Percentiles rank a stretch among this genome's conserved stretches.
These are phyloP conservation scores for Sinhomidia bicolor DNA, from an alignment of 2,888 invertebrate species.

Conservation along the genomic window DNA sequence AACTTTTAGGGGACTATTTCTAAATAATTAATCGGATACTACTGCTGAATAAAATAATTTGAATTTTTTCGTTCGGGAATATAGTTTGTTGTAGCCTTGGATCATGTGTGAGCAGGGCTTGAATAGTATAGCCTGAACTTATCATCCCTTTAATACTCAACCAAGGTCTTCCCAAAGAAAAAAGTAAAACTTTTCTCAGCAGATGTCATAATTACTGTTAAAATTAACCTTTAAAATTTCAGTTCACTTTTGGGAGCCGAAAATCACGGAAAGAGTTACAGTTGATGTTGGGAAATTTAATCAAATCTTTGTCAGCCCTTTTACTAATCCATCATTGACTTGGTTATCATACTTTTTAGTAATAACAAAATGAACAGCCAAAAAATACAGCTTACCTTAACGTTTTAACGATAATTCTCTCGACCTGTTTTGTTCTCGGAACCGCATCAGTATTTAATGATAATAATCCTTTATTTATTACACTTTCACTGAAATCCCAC, in stretches of 20 bases:
- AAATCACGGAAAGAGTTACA: neutral
- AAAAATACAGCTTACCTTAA: conserved; percentile 3
- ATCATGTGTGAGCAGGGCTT: neutral
- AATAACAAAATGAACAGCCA: neutral
- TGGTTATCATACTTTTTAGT: neutral
- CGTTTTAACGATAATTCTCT: neutral
- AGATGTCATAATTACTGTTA: neutral
- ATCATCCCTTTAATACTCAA: neutral
- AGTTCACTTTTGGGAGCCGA: neutral
- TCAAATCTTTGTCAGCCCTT: conserved; percentile 44
- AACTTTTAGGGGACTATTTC: too few relatives aligned
- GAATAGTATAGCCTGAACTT: conserved; percentile 9
- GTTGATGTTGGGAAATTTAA: neutral
- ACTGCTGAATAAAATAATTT: neutral
- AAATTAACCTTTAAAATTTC: neutral
- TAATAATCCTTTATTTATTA: too few relatives aligned
- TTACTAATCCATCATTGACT: conserved; percentile 48
- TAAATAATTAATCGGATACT: neutral
- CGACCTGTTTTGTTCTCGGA: too few relatives aligned
- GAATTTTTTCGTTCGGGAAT: neutral
- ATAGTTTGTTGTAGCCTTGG: conserved; percentile 15
- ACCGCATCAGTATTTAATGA: too few relatives aligned
- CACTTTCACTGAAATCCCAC: too few relatives aligned
- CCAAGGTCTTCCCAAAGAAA: neutral
- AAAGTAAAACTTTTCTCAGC: neutral